phyloP scores from a whole-genome alignment of 2,797 vertebrate genomes.

The Sebastes variabilis region DNA sequence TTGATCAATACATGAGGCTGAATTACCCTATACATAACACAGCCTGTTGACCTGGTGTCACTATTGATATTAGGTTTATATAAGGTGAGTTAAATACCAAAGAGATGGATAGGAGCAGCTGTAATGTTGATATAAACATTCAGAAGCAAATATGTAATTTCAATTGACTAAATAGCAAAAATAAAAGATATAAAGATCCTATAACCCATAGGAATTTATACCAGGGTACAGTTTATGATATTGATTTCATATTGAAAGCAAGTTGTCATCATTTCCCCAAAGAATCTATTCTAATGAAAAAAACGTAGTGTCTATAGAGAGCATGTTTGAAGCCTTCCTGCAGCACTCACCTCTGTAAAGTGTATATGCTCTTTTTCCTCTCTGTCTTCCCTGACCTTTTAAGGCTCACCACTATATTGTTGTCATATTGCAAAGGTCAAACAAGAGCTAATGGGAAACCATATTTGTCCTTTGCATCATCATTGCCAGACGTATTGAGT shows the following conservation, averaged over 20 bases:
- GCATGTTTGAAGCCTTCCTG: slow-evolving; percentile 29
- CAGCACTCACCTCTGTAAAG: slow-evolving; percentile 30
- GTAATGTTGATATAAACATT: not conserved
- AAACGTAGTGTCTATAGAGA: not conserved
- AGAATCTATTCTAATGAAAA: not conserved
- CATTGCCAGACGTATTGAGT: slow-evolving; percentile 73
- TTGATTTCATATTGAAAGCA: slow-evolving; percentile 24
- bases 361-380: slow-evolving; percentile 31
- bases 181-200: slow-evolving; percentile 6
- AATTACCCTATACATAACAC: slow-evolving; percentile 29
- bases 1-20: slow-evolving; percentile 35
- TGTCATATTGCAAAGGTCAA: slow-evolving; percentile 78
- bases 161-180: not conserved
- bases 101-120: not conserved
- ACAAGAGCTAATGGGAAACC: slow-evolving; percentile 68
- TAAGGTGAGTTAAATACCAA: slow-evolving; percentile 24
- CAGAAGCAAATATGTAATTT: slow-evolving; percentile 3
- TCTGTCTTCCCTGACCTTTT: slow-evolving; percentile 77
- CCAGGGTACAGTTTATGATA: not conserved
- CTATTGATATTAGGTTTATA: slow-evolving; percentile 10
- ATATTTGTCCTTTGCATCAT: slow-evolving; percentile 70
- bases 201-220: slow-evolving; percentile 10
- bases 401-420: slow-evolving; percentile 64
- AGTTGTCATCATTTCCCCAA: slow-evolving; percentile 10
- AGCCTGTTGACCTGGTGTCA: slow-evolving; percentile 31